Conservation (phyloP, 2,888 invertebrate genomes). For the Drosophila leonis region DNA sequence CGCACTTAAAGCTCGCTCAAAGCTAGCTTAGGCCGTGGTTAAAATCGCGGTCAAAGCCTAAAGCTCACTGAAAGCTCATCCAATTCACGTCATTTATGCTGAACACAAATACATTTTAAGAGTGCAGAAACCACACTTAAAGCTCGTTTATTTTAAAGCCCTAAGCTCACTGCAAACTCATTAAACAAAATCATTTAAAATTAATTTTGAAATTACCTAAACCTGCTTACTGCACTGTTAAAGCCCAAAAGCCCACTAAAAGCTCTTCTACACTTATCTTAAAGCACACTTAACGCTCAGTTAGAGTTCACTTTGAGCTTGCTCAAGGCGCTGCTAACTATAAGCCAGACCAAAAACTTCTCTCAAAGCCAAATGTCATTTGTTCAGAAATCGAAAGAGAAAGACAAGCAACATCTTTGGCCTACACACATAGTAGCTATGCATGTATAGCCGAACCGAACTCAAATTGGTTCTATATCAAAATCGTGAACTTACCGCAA, state of each 20-base stretch:
- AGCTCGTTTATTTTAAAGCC: no score
- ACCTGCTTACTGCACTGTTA: no score
- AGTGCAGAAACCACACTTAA: no score
- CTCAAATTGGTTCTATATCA: background rate
- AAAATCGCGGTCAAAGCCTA: no score
- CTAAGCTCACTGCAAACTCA: no score
- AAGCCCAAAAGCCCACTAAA: no score
- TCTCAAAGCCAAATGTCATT: background rate
- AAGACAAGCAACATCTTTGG: background rate
- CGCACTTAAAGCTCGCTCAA: background rate
- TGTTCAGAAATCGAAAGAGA: background rate
- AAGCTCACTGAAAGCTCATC: no score
- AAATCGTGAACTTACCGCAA: conserved; percentile 79
- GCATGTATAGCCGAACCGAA: background rate
- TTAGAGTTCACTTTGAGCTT: background rate
- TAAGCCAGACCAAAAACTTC: background rate
- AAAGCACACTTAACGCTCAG: background rate
- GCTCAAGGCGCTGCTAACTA: background rate
- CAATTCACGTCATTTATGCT: no score
- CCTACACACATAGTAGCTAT: background rate
- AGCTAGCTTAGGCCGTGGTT: background rate
- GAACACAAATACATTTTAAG: no score
- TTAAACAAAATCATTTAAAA: no score
- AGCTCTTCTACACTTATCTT: no score
- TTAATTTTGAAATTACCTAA: no score